These are phyloP conservation scores for Drosophila kohkoa DNA, from an alignment of 1,140 invertebrate species.

Conservation along the genomic window DNA sequence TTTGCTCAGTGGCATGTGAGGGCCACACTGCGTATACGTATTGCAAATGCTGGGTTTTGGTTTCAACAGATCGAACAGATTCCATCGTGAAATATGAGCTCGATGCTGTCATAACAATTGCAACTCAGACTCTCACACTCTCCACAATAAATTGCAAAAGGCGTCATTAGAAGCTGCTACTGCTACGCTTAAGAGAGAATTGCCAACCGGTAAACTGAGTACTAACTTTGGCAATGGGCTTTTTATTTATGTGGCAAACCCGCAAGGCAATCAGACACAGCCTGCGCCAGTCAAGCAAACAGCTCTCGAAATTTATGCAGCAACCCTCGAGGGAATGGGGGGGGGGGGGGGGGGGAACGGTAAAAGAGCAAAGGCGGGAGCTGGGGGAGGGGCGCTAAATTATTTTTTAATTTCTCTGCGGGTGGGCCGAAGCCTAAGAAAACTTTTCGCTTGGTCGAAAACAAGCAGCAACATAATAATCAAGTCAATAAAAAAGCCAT, in stretches of 20 bases:
- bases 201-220: neutral
- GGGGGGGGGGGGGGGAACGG: too few species aligned
- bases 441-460: slow-evolving; percentile 66
- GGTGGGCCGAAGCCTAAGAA: slow-evolving; percentile 48
- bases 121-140: neutral
- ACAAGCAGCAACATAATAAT: slow-evolving; percentile 82
- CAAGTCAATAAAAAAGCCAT: slow-evolving; percentile 83
- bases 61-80: slow-evolving; percentile 9
- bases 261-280: slow-evolving; percentile 68
- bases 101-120: slow-evolving; percentile 48
- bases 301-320: slow-evolving; percentile 65
- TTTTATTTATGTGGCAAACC: slow-evolving; percentile 36
- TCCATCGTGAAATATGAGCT: slow-evolving; percentile 57
- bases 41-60: slow-evolving; percentile 5
- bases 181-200: neutral
- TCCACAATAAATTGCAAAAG: slow-evolving; percentile 34
- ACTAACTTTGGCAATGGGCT: neutral
- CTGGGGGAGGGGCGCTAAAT: slow-evolving; percentile 56
- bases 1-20: slow-evolving; percentile 21
- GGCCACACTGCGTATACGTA: neutral
- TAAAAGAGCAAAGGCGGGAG: too few species aligned
- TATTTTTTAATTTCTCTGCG: slow-evolving; percentile 77
- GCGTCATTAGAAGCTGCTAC: slow-evolving; percentile 49
- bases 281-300: slow-evolving; percentile 47
- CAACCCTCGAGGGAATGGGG: slow-evolving; percentile 46